Conservation (phyloP, 2,888 invertebrate genomes). For the Ornithoptera alexandrae region DNA sequence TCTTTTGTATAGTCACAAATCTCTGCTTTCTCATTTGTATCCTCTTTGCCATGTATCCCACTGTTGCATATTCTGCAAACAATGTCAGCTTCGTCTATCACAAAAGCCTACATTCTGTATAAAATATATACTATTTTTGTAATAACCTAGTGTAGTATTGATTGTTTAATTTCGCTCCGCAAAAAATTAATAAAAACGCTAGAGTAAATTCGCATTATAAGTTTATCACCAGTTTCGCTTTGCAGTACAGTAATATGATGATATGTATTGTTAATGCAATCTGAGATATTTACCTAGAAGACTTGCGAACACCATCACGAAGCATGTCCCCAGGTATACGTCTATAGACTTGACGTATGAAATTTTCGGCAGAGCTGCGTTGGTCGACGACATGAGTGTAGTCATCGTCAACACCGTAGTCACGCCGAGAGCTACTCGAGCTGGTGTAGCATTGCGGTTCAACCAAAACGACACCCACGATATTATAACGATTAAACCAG, state of each 20-base stretch:
- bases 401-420: conserved; percentile 99
- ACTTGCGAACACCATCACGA: conserved; percentile 99
- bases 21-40: conserved; percentile 97
- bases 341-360: conserved; percentile 99
- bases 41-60: conserved; percentile 98
- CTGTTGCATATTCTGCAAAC: conserved; percentile 96
- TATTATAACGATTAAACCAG: conserved; percentile 97
- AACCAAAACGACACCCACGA: conserved; percentile 98
- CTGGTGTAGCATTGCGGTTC: conserved; percentile 96
- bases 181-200: too few relatives aligned
- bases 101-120: too few relatives aligned
- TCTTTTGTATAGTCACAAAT: conserved; percentile 92
- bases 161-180: too few relatives aligned
- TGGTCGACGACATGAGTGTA: conserved; percentile 97
- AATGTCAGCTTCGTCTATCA: conserved; percentile 90
- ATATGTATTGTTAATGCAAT: too few relatives aligned
- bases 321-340: conserved; percentile 97
- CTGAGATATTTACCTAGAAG: conserved; percentile 85
- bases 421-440: conserved; percentile 95
- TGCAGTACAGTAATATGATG: too few relatives aligned
- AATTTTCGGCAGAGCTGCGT: conserved; percentile 97
- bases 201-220: too few relatives aligned
- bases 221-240: too few relatives aligned
- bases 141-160: conserved; percentile 12
- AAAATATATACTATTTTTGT: too few relatives aligned